Evolutionary conservation across 2,113 vertebrate genomes (phyloP), one percentile per base, ranked within the genome.

Genomic region (Ageneiosus marmoratus): DNA sequence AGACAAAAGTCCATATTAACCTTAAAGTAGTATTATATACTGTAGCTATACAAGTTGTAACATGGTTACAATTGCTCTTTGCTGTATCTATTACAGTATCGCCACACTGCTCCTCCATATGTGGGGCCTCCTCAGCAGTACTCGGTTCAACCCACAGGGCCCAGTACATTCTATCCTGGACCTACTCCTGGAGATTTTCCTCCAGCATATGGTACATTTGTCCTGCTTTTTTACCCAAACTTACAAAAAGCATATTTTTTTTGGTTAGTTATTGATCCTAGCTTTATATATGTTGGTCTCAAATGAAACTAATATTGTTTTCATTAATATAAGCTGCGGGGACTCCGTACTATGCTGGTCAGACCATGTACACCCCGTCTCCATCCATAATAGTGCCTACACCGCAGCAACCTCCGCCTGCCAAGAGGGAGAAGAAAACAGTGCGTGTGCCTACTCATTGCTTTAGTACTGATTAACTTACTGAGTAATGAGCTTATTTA

Each of bases 331-430:
- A 77, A 80, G 90, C 91, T 89, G 91, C 93, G 92, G 96, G 96
- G 75, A 92, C 96, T 3, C 93, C 96, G 44, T 99, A 97, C 92
- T 99, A 97, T 88, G 92, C 95, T 34, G 96, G 95, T 88, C 97
- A 98, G 94, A 93, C 96, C 50, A 96, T 99, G 88, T 99, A 97
- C 88, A 88, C 93, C 81, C 95, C 96, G 88, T 98, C 98, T 81
- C 94, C 97, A 75, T 95, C 97, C 89, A 97, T 99, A 94, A 97
- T 99, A 94, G 96, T 99, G 97, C 96, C 97, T 96, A 96, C 97
- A 46, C 96, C 96, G 93, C 98, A 97, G 89, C 96, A 96, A 69
- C 97, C 97, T 92, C 95, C 93, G 89, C 93, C 94, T 88, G 91
- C 96, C 87, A 99, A 99, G 92, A 96, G 98, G 85, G 98, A 99